A percentile compares a stretch with the other conserved stretches of the same genome.
phyloP scores from a whole-genome alignment of 64 coral and sea anemone species.

The Pocillopora verrucosa region DNA sequence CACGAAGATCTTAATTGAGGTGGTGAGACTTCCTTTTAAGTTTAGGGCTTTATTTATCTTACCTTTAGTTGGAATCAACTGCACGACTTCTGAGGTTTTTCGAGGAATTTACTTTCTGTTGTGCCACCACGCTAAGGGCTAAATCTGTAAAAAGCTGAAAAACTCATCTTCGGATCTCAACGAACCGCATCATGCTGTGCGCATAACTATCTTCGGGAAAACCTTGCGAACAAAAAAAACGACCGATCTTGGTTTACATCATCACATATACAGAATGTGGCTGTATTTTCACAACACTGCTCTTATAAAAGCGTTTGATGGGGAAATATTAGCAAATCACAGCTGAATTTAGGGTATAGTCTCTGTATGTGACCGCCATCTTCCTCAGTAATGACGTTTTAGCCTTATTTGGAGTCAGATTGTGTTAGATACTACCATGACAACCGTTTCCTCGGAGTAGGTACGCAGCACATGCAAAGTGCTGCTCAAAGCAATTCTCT shows the following conservation, averaged over 20 bases:
- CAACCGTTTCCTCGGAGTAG: neutral
- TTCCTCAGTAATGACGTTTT: conserved; percentile 2
- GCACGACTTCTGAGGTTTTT: neutral
- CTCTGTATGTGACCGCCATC: neutral
- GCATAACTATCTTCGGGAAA: neutral
- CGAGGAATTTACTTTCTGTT: neutral
- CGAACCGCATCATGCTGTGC: neutral
- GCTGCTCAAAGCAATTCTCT: neutral
- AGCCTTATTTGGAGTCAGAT: neutral
- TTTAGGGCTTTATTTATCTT: neutral
- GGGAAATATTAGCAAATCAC: neutral
- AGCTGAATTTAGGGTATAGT: neutral
- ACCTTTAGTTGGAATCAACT: neutral
- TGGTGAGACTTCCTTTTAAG: neutral
- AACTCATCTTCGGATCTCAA: neutral
- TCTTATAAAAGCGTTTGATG: neutral
- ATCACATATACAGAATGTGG: neutral
- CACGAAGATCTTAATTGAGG: neutral
- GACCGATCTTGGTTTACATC: neutral
- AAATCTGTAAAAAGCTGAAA: neutral
- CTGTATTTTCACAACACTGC: neutral
- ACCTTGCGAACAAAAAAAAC: neutral
- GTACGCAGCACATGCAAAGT: neutral
- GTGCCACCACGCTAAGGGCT: neutral
- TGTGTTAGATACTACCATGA: neutral